Evolutionary conservation across 2,113 vertebrate genomes (phyloP).

Genomic region (Polypterus senegalus): DNA sequence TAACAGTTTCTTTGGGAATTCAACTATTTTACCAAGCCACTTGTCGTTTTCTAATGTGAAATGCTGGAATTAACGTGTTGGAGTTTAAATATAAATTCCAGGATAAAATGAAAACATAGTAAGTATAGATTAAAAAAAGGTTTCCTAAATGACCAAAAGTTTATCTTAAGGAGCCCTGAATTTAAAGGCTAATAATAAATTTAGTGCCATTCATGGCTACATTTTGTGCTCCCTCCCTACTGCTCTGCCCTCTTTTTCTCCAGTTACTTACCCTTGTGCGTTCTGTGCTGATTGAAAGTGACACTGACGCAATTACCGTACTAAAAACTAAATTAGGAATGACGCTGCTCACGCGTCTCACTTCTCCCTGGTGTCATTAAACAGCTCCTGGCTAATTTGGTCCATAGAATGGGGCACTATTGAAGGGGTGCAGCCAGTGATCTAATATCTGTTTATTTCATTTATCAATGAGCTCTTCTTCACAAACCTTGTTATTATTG

Average conservation of each 20-base stretch:
- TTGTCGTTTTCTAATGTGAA: too few relatives aligned
- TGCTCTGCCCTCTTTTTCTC: conserved; percentile 40
- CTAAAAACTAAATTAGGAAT: conserved; percentile 62
- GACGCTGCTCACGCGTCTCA: conserved; percentile 35
- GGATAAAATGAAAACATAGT: too few relatives aligned
- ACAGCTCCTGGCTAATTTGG: conserved; percentile 26
- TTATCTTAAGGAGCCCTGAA: too few relatives aligned
- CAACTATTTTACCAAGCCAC: too few relatives aligned
- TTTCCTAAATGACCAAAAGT: too few relatives aligned
- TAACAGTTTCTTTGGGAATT: too few relatives aligned
- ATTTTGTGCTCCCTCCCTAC: not conserved
- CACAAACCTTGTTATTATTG: conserved; percentile 55
- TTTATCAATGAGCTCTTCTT: conserved; percentile 47
- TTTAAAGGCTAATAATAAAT: too few relatives aligned
- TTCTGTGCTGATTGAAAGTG: conserved; percentile 61
- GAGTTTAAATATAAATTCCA: too few relatives aligned
- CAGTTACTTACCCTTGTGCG: conserved; percentile 59
- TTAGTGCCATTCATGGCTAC: too few relatives aligned
- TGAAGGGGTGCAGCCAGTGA: conserved; percentile 35
- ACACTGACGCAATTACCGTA: conserved; percentile 63
- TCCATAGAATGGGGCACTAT: conserved; percentile 19
- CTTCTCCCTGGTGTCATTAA: conserved; percentile 22
- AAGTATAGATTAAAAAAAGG: too few relatives aligned
- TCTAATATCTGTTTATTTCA: conserved; percentile 62
- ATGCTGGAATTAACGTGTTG: too few relatives aligned